Evolutionary conservation across 2,888 invertebrate species (phyloP).

Genomic region (Drosophila rubida): DNA sequence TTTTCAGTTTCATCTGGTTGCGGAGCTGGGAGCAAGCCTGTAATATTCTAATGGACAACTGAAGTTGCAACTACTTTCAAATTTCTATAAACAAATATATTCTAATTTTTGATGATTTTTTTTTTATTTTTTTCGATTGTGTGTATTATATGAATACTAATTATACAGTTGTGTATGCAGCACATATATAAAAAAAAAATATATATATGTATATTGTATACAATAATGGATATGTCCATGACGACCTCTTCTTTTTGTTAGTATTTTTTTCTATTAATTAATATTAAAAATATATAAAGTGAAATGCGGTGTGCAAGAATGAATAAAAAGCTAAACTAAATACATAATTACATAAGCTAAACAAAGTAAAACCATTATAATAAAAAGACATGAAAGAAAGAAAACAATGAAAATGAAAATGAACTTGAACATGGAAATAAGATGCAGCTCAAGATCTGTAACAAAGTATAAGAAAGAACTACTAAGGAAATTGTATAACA

Average conservation of each 20-base stretch:
- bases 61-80: neutral
- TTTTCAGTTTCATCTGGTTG: neutral
- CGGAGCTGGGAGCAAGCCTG: neutral
- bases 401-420: conserved; percentile 8
- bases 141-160: conserved; percentile 48
- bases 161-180: conserved; percentile 33
- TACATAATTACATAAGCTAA: conserved; percentile 52
- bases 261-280: conserved; percentile 76
- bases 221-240: conserved; percentile 61
- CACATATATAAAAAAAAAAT: conserved; percentile 23
- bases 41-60: neutral
- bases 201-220: conserved; percentile 28
- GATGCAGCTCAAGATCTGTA: conserved; percentile 59
- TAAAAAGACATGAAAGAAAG: neutral
- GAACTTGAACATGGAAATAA: conserved; percentile 12
- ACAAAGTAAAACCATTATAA: conserved; percentile 27
- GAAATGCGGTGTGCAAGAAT: conserved; percentile 46
- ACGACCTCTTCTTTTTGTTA: conserved; percentile 77
- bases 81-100: neutral
- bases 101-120: conserved; percentile 1
- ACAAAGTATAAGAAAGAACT: conserved; percentile 50
- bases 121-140: conserved; percentile 18
- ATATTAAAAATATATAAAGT: conserved; percentile 60
- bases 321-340: conserved; percentile 54
- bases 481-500: conserved; percentile 78